Evolutionary conservation across 2,888 invertebrate genomes (phyloP).

Genomic region (Siphlonurus alternatus): DNA sequence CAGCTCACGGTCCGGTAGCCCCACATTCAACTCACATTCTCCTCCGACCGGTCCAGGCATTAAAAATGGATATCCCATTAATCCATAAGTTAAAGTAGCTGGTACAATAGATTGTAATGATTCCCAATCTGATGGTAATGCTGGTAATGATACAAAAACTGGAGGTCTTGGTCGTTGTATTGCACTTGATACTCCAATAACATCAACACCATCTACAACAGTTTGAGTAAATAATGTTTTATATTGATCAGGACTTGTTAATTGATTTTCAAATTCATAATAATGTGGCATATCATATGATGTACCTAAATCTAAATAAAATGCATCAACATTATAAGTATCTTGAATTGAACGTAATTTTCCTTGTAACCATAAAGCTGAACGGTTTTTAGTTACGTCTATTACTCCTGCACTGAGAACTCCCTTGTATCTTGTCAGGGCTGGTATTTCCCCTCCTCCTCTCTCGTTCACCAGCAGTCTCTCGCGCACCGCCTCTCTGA

Average conservation of each 20-base stretch:
- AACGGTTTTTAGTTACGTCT: constrained; percentile 69
- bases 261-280: constrained; percentile 45
- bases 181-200: constrained; percentile 72
- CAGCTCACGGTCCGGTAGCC: constrained; percentile 58
- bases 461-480: constrained; percentile 64
- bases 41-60: constrained; percentile 91
- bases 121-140: constrained; percentile 77
- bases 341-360: constrained; percentile 52
- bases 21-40: constrained; percentile 49
- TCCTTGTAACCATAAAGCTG: constrained; percentile 60
- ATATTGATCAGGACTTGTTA: constrained; percentile 69
- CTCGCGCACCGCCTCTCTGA: constrained; percentile 58
- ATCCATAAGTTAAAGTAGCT: constrained; percentile 70
- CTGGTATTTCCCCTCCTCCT: constrained; percentile 38
- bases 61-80: constrained; percentile 83
- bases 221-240: constrained; percentile 49
- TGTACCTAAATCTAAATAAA: constrained; percentile 65
- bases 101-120: constrained; percentile 70
- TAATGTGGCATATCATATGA: constrained; percentile 76
- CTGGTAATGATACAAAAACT: constrained; percentile 70
- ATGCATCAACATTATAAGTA: constrained; percentile 66
- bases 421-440: constrained; percentile 43
- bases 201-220: constrained; percentile 36
- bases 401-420: constrained; percentile 61
- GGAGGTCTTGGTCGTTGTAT: constrained; percentile 66